A percentile compares a stretch with the other conserved stretches of the same genome.
Evolutionary conservation across 2,797 vertebrate species (phyloP).

Genomic region (Alectoris magna): DNA sequence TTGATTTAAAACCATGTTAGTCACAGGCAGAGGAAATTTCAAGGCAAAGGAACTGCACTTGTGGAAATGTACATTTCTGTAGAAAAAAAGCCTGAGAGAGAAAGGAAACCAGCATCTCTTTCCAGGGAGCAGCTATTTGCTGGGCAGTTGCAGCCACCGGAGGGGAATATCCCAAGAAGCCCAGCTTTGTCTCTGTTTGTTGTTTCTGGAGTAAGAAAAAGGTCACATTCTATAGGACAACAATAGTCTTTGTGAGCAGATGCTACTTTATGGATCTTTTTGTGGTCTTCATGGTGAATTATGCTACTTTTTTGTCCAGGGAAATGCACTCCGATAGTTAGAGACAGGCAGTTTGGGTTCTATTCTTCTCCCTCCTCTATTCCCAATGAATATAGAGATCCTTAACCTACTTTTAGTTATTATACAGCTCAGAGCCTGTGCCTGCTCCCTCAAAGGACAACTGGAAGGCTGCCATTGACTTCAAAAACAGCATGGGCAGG

Average conservation of each 20-base stretch:
- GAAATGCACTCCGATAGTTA: neutral
- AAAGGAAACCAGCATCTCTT: neutral
- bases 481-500: slow-evolving; percentile 47
- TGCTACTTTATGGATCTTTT: slow-evolving; percentile 5
- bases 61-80: neutral
- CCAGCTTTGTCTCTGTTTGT: neutral
- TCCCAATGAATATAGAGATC: slow-evolving; percentile 47
- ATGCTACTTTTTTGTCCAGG: slow-evolving; percentile 9
- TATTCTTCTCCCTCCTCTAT: slow-evolving; percentile 4
- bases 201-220: slow-evolving; percentile 27
- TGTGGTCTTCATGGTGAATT: slow-evolving; percentile 21
- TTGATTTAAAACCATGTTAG: neutral
- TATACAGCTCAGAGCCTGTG: slow-evolving; percentile 44
- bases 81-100: neutral
- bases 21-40: neutral
- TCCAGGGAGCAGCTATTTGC: neutral
- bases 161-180: neutral
- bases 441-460: slow-evolving; percentile 56
- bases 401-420: slow-evolving; percentile 65
- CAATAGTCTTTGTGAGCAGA: slow-evolving; percentile 6
- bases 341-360: slow-evolving; percentile 45
- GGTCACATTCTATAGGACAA: slow-evolving; percentile 19
- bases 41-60: neutral
- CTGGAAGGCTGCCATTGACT: slow-evolving; percentile 67
- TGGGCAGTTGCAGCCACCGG: neutral